Base-by-base conservation (phyloP, 2,797 vertebrate species). In the Poecilia wingei region DNA sequence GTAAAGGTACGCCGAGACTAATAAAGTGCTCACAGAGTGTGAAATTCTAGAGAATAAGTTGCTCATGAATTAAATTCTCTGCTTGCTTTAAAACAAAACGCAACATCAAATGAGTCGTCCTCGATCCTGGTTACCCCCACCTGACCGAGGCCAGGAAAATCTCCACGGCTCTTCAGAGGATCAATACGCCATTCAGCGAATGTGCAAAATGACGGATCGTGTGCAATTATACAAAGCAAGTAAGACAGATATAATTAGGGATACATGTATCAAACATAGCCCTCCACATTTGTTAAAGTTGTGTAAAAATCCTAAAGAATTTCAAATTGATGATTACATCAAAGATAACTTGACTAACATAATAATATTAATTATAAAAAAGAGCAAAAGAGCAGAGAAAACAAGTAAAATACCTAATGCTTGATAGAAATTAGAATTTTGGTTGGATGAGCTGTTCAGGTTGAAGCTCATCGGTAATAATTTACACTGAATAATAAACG, bases 11-110 rank as follows among this genome's bases (percentile, higher is more conserved):
- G 20, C 4, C 25, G 73, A 46, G 69, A 41, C 22, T 46, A 31
- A 78, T 59, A 71, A 78, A 74, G 47, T 28, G 28, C 49, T 70
- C 33, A 39, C 12, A 2, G 3, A 68, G 36, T 68, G 64, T 68
- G 64, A 68, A 68, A 41, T 68, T 68, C 8, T 25, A 2, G 18
- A 25, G 64, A 25, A 68, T 68, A 68, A 70, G 70, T 25, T 77
- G 66, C 33, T 76, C 46, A 39, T 71, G 2, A 22, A 33, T 77
- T n/a, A 46, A 25, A 46, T 72, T 71, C 55, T 59, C 5, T 57
- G 71, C 55, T 46, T 78, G 53, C 18, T 72, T 72, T 61, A 39
- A 59, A 77, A 78, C 20, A 57, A 72, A 69, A 78, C 25, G 39
- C 51, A 10, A 33, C 6, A 61, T 78, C 28, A 72, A 78, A 72